These are phyloP conservation scores for Pseudococcus longispinus DNA, from an alignment of 2,888 invertebrate genomes.

Conservation along the genomic window DNA sequence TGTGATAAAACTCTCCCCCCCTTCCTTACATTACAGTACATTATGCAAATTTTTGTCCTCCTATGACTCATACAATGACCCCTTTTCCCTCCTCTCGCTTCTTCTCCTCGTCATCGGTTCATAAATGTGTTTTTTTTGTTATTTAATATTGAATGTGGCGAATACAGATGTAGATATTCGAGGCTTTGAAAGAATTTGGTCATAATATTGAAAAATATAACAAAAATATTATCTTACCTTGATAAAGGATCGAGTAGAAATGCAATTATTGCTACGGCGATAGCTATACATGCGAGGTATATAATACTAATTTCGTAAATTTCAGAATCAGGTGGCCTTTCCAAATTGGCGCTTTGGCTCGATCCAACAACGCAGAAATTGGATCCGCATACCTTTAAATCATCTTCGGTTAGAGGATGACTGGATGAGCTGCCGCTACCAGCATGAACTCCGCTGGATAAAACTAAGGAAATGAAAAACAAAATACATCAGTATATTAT, in stretches of 20 bases:
- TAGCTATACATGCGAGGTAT: slow-evolving; percentile 84
- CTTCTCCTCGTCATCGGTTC: too few relatives aligned
- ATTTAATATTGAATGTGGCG: too few relatives aligned
- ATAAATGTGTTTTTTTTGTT: too few relatives aligned
- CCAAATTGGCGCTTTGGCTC: slow-evolving; percentile 76
- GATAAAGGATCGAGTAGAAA: slow-evolving; percentile 89
- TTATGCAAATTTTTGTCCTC: too few relatives aligned
- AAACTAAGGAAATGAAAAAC: slow-evolving; percentile 65
- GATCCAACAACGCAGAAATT: slow-evolving; percentile 78
- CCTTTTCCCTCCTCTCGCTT: too few relatives aligned
- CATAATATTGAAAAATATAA: too few relatives aligned
- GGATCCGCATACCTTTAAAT: slow-evolving; percentile 75
- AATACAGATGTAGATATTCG: too few relatives aligned
- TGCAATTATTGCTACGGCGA: slow-evolving; percentile 85
- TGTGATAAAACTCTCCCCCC: too few relatives aligned
- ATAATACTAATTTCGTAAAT: slow-evolving; percentile 89
- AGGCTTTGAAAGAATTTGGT: too few relatives aligned
- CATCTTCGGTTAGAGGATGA: slow-evolving; percentile 63
- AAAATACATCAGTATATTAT: background rate
- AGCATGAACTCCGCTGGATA: slow-evolving; percentile 81
- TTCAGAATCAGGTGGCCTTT: slow-evolving; percentile 82
- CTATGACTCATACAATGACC: too few relatives aligned
- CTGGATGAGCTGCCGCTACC: slow-evolving; percentile 64
- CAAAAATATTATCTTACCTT: slow-evolving; percentile 67
- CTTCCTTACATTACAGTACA: too few relatives aligned